phyloP scores from a whole-genome alignment of 2,888 invertebrate species.

The Epistrophella euchroma region DNA sequence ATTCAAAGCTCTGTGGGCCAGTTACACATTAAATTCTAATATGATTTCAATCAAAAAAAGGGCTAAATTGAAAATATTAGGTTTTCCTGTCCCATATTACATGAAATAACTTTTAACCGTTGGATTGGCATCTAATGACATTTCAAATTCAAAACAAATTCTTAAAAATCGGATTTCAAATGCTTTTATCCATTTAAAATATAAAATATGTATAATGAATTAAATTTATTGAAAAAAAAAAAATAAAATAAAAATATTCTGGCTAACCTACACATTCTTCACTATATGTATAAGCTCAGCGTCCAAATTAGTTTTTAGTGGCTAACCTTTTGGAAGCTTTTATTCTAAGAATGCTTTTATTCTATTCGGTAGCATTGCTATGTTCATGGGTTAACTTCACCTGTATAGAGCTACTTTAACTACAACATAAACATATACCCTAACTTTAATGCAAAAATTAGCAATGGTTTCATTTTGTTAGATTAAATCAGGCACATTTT shows the following conservation, averaged over 20 bases:
- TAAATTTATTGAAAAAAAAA: not conserved
- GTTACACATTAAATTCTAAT: no score
- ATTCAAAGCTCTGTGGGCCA: no score
- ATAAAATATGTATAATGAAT: not conserved
- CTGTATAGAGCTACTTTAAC: not conserved
- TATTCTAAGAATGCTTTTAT: no score
- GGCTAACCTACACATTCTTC: not conserved
- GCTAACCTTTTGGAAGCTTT: not conserved
- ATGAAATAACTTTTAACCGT: not conserved
- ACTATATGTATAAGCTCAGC: not conserved
- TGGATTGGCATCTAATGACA: not conserved
- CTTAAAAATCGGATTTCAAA: not conserved
- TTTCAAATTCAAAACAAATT: not conserved
- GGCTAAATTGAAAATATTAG: not conserved
- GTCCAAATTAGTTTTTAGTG: not conserved
- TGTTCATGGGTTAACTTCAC: not conserved
- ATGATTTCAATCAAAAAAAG: no score
- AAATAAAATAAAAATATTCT: not conserved
- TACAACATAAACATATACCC: not conserved
- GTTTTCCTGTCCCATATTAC: not conserved
- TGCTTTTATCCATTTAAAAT: not conserved
- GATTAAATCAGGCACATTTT: not conserved
- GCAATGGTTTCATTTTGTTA: not conserved
- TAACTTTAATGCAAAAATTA: not conserved
- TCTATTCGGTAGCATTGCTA: not conserved